Base-by-base conservation (phyloP, 1,140 invertebrate genomes). In the Sycophaga agraensis region DNA sequence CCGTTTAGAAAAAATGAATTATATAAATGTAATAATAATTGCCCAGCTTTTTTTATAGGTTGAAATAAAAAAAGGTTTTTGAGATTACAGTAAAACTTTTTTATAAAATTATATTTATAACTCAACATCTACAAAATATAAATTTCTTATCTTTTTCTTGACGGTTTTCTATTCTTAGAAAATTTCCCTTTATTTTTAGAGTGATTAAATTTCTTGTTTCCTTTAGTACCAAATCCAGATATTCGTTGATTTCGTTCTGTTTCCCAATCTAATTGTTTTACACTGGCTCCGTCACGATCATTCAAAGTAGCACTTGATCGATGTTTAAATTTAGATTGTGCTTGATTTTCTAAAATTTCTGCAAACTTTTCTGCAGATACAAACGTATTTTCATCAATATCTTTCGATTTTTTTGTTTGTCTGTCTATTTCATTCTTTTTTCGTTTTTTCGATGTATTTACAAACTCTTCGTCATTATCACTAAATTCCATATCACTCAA, bases 341-440 rank as follows among this genome's bases (percentile, higher is more conserved):
- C 86, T 24, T 87, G 86, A 61, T 88, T 84, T 72, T 90, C 88
- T 35, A 91, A 68, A 66, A 90, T 81, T 19, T 88, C 87, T 0
- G 88, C 85, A 70, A 90, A 91, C 70, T 90, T 85, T 76, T 90
- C 89, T 0, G 88, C 88, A 1, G 88, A 88, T n/a, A 88, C 86
- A 71, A 89, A 90, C 26, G 88, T 68, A 39, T 74, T 73, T 16
- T 57, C 69, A 8, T 71, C 69, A 8, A 68, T 53, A 11, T 51
- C 59, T 26, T 65, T 67, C 5, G 19, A 6, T 63, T 70, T 66
- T 60, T 66, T 48, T n/a, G 17, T 12, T 16, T 42, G 51, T 0
- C 39, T 3, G 46, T 40, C 9, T 43, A 64, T 16, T 55, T 69
- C 28, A 54, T 59, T 43, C 16, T 57, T 46, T 54, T 67, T 63